Percentiles rank a stretch among this genome's conserved stretches.
Evolutionary conservation across 1,140 invertebrate species (phyloP).

Genomic region (Pararge aegeria): DNA sequence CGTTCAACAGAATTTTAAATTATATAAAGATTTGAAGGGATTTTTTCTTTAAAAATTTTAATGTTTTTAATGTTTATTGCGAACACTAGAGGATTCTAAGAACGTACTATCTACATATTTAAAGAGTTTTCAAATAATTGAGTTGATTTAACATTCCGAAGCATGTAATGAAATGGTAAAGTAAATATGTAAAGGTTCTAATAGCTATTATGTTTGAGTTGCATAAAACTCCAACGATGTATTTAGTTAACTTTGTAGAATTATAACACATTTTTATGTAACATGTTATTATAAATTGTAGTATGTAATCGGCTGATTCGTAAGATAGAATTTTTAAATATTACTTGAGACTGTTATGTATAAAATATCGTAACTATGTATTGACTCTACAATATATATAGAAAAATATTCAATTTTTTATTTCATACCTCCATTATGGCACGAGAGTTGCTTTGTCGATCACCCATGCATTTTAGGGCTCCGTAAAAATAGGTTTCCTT

Average conservation of each 20-base stretch:
- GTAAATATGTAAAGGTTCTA: neutral
- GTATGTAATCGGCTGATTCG: slow-evolving; percentile 7
- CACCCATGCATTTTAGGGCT: too few relatives aligned
- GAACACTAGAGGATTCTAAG: too few relatives aligned
- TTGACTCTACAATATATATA: neutral
- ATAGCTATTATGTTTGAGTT: neutral
- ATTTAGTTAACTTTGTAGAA: neutral
- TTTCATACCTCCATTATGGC: neutral
- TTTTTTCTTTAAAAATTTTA: too few relatives aligned
- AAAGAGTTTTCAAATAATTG: too few relatives aligned
- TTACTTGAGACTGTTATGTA: slow-evolving; percentile 15
- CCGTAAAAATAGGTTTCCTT: too few relatives aligned
- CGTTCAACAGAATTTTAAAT: too few relatives aligned
- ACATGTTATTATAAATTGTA: slow-evolving; percentile 2
- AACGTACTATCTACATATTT: too few relatives aligned
- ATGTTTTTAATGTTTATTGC: too few relatives aligned
- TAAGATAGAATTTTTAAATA: slow-evolving; percentile 15
- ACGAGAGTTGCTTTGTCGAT: too few relatives aligned
- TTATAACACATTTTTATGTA: slow-evolving; percentile 5
- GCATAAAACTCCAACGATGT: neutral
- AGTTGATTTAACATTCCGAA: neutral
- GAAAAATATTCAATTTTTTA: neutral
- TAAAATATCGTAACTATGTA: slow-evolving; percentile 17
- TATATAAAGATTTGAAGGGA: too few relatives aligned
- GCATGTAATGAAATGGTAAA: neutral